Evolutionary conservation across 2,113 vertebrate species (phyloP), one percentile per base, ranked within the genome.

Genomic region (Cygnus atratus): DNA sequence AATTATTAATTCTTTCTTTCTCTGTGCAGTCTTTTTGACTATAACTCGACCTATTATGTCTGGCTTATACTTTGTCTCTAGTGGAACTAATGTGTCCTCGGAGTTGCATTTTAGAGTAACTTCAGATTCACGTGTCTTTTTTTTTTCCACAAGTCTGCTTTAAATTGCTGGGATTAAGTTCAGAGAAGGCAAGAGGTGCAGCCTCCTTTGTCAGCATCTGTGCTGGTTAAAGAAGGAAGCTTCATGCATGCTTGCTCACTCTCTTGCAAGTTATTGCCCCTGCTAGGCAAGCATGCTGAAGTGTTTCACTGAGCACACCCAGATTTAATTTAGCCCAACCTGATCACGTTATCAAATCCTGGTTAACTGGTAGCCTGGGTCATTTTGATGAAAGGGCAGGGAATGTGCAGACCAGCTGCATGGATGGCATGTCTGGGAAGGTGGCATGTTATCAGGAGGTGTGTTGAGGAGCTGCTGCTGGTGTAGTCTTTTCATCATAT

Each of bases 11-110:
- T 92, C 91, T 72, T 92, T 82, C 92, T 95, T 95, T 94, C 76
- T 93, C 72, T 93, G 59, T 9, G 54, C 83, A 74, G 2, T 94
- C 86, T 87, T 88, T 84, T 88, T 4, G 0, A 79, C 57, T 95
- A 89, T 91, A 95, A 91, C 87, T 93, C 12, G 9, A 91, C 87
- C 87, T 92, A 92, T 84, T 89, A 91, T 19, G 0, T 84, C 91
- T 95, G 91, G 89, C 44, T 4, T 84, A 54, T 82, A 58, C 93
- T 95, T 91, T 65, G 91, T 68, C 84, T 93, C 61, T 93, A 76
- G 91, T 96, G 91, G 96, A 97, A 96, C 95, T 95, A 92, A 95
- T 92, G 87, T 87, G 94, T 96, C 89, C 93, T 96, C 87, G 84
- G 93, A 95, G 87, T 89, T 91, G 91, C 71, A 41, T 91, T 96